Evolutionary conservation across 2,888 invertebrate species (phyloP).

Genomic region (Macrophya alboannulata): DNA sequence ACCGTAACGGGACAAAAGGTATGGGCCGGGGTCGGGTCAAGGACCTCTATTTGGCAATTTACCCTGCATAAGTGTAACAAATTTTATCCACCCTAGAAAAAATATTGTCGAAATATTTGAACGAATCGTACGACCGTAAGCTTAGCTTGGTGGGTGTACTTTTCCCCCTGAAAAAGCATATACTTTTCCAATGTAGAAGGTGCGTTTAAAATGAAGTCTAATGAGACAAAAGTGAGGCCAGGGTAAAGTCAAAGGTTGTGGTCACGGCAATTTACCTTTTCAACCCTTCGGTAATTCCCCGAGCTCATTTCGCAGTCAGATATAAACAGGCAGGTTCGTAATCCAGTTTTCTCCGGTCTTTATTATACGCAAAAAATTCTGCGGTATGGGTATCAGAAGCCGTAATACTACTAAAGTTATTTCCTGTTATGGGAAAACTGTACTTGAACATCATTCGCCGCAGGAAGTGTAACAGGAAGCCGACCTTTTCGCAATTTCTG

Average conservation of each 20-base stretch:
- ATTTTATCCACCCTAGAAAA: neutral
- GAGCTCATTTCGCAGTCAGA: conserved; percentile 38
- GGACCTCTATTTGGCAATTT: neutral
- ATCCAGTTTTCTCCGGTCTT: neutral
- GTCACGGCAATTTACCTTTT: conserved; percentile 30
- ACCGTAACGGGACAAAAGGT: conserved; percentile 4
- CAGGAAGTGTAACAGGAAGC: conserved; percentile 22
- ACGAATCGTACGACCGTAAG: neutral
- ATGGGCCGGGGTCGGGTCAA: neutral
- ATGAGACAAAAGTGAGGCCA: conserved; percentile 46
- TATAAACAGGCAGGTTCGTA: conserved; percentile 18
- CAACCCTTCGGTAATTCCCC: conserved; percentile 47
- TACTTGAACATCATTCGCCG: neutral
- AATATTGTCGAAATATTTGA: neutral
- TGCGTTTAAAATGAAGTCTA: conserved; percentile 23
- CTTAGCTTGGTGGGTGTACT: neutral
- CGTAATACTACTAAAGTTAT: conserved; percentile 29
- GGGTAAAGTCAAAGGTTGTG: conserved; percentile 30
- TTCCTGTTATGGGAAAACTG: neutral
- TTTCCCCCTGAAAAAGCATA: neutral
- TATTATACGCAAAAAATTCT: conserved; percentile 10
- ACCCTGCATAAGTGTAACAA: neutral
- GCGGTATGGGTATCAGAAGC: conserved; percentile 16
- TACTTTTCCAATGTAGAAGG: neutral
- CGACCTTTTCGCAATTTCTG: neutral